Conservation (phyloP, 1,140 invertebrate genomes). For the Andrena cerasifolii region DNA sequence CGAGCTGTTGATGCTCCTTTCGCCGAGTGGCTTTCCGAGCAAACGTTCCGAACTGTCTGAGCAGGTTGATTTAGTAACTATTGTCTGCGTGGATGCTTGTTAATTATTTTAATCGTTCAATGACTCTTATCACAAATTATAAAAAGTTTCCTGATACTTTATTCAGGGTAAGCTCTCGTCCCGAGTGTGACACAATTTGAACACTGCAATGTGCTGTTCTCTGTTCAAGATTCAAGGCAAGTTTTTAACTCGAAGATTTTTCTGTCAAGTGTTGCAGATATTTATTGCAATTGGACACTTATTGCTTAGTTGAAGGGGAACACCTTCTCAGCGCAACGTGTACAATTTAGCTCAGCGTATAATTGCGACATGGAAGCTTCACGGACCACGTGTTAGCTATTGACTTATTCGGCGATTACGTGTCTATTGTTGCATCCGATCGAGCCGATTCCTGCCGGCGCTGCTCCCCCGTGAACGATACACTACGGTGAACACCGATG, state of each 20-base stretch:
- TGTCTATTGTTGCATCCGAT: conserved; percentile 10
- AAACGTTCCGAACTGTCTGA: too few species aligned
- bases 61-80: too few species aligned
- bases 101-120: background rate
- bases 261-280: background rate
- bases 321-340: too few species aligned
- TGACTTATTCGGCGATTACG: background rate
- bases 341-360: too few species aligned
- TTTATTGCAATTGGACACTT: background rate
- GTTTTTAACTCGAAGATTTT: background rate
- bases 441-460: background rate
- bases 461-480: background rate
- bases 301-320: too few species aligned
- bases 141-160: too few species aligned
- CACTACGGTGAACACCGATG: conserved; percentile 40
- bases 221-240: background rate
- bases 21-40: too few species aligned
- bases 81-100: background rate
- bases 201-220: background rate
- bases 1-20: conserved; percentile 31
- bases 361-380: conserved; percentile 1
- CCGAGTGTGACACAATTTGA: too few species aligned
- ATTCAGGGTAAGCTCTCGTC: too few species aligned
- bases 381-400: too few species aligned
- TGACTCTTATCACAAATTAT: too few species aligned